Evolutionary conservation across 2,797 vertebrate genomes (phyloP), one percentile per base, ranked within the genome.

Genomic region (Uromys caudimaculatus): DNA sequence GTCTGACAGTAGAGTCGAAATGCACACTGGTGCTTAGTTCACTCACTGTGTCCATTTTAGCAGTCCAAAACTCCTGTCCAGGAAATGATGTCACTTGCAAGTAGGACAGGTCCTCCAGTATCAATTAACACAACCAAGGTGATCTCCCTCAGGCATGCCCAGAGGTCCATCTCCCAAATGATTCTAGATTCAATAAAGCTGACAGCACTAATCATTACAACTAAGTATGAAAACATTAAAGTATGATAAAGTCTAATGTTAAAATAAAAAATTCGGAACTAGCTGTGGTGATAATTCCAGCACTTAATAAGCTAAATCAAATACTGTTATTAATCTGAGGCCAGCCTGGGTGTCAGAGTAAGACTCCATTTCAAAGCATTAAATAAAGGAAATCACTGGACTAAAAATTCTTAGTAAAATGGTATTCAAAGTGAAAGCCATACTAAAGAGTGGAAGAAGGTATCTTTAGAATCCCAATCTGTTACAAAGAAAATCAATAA

Each of bases 381-480:
- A 88, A 58, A 89, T 44, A 60, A 76, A 56, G 54, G 8, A 75
- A 58, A 89, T 73, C 14, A 67, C 12, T 85, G 41, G 38, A 73
- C 95, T n/a, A 82, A 94, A 88, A 92, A 87, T 4, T 64, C 52
- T 27, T 50, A 75, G 41, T 83, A 88, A 91, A 79, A 29, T 73
- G 2, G 79, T 64, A 97, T 79, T 90, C 83, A 86, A 95, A 90
- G 19, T 86, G 19, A 95, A 95, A 93, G 32, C 27, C 44, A 95
- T 2, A 5, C 29, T 78, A 69, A 93, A 90, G 19, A 69, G 17
- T 79, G 60, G 50, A 91, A 75, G 60, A 96, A 81, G 44, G n/a
- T 3, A 91, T 87, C 73, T 90, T 77, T 85, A 82, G 95, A 86
- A 21, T 5, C 71, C 21, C 12, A 64, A 79, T 41, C 0, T 87